Evolutionary conservation across 2,797 vertebrate species (phyloP).

Genomic region (Lagodon rhomboides): DNA sequence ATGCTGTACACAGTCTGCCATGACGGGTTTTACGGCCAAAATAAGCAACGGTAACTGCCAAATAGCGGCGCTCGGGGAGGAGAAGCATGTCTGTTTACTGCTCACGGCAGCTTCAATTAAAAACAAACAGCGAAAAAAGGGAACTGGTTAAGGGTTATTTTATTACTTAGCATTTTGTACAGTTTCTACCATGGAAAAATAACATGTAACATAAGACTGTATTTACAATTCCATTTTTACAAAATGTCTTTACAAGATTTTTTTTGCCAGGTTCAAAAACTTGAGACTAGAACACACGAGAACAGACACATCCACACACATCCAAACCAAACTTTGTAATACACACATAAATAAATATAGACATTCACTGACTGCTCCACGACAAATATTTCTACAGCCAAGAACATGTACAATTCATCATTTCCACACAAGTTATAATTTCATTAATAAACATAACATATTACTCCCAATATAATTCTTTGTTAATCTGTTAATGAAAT

Average conservation of each 20-base stretch:
- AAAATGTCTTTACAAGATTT: slow-evolving; percentile 93
- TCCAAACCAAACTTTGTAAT: slow-evolving; percentile 87
- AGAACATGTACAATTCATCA: slow-evolving; percentile 87
- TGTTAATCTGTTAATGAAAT: slow-evolving; percentile 90
- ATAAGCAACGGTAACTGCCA: slow-evolving; percentile 78
- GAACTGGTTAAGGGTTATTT: slow-evolving; percentile 87
- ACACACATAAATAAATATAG: slow-evolving; percentile 98
- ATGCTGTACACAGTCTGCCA: slow-evolving; percentile 62
- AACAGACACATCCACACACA: slow-evolving; percentile 85
- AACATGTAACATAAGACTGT: slow-evolving; percentile 90
- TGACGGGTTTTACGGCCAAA: slow-evolving; percentile 74
- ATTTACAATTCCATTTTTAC: slow-evolving; percentile 96
- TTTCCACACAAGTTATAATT: slow-evolving; percentile 86
- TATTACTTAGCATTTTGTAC: slow-evolving; percentile 96
- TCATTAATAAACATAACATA: slow-evolving; percentile 87
- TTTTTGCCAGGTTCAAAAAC: slow-evolving; percentile 83
- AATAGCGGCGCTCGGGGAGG: slow-evolving; percentile 55
- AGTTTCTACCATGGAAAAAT: slow-evolving; percentile 93
- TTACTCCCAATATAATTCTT: slow-evolving; percentile 89
- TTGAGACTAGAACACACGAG: slow-evolving; percentile 80
- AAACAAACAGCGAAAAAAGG: slow-evolving; percentile 67
- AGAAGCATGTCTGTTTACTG: slow-evolving; percentile 68
- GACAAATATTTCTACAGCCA: slow-evolving; percentile 90
- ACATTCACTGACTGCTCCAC: slow-evolving; percentile 89
- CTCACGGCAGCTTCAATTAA: slow-evolving; percentile 61